phyloP scores from a whole-genome alignment of 2,888 invertebrate genomes.

The Carterocephalus palaemon region DNA sequence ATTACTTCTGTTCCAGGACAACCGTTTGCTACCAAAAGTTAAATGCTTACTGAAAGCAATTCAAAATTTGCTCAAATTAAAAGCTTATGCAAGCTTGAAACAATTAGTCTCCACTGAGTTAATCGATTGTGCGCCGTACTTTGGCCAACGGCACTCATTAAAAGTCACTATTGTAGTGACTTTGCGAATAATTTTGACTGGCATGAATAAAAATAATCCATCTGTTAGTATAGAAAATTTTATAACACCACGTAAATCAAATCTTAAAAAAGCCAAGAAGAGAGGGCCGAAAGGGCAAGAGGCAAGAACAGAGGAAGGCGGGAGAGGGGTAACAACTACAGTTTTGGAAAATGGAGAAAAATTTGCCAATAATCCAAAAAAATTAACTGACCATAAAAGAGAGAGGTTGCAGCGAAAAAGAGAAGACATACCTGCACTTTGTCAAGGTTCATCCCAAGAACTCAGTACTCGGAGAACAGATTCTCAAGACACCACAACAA shows the following conservation, averaged over 20 bases:
- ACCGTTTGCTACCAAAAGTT: slow-evolving; percentile 28
- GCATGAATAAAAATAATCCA: slow-evolving; percentile 23
- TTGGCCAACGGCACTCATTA: slow-evolving; percentile 5
- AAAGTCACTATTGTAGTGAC: slow-evolving; percentile 28
- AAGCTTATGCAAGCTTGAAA: slow-evolving; percentile 36
- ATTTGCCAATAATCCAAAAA: slow-evolving; percentile 83
- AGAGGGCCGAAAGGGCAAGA: slow-evolving; percentile 50
- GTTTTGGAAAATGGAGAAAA: slow-evolving; percentile 78
- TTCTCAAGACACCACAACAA: slow-evolving; percentile 60
- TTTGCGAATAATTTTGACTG: slow-evolving; percentile 32
- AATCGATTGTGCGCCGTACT: slow-evolving; percentile 27
- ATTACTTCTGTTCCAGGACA: slow-evolving; percentile 39
- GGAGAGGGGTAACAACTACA: slow-evolving; percentile 60
- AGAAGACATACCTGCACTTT: slow-evolving; percentile 89
- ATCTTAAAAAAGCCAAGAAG: slow-evolving; percentile 46
- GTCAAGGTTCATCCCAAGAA: slow-evolving; percentile 86
- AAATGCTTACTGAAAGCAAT: slow-evolving; percentile 39
- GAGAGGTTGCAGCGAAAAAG: slow-evolving; percentile 83
- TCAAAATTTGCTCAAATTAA: slow-evolving; percentile 35
- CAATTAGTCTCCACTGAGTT: slow-evolving; percentile 39
- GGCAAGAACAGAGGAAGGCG: too few species aligned
- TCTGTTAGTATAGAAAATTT: slow-evolving; percentile 34
- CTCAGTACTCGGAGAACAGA: slow-evolving; percentile 75
- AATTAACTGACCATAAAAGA: slow-evolving; percentile 87
- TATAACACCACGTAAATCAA: slow-evolving; percentile 43